phyloP scores from a whole-genome alignment of 2,888 invertebrate species.

The Oligia fasciuncula region DNA sequence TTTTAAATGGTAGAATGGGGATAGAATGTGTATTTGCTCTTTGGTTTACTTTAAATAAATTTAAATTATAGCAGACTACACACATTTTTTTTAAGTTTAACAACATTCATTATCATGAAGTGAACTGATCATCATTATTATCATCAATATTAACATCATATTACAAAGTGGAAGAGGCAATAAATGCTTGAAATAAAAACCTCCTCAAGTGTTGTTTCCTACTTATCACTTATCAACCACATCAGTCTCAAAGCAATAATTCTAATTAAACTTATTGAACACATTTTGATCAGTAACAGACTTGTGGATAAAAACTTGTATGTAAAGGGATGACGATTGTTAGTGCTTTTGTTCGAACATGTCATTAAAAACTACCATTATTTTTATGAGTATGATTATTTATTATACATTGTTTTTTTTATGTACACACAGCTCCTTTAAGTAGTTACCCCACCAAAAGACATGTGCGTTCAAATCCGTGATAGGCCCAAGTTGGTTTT shows the following conservation, averaged over 20 bases:
- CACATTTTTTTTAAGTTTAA: not conserved
- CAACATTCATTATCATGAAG: not conserved
- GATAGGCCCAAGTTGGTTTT: too few species aligned
- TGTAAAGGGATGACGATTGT: not conserved
- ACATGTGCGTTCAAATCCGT: too few species aligned
- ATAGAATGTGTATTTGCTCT: not conserved
- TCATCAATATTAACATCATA: not conserved
- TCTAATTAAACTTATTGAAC: not conserved
- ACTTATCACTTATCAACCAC: not conserved
- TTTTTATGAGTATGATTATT: not conserved
- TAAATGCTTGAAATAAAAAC: not conserved
- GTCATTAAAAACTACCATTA: not conserved
- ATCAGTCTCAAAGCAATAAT: not conserved
- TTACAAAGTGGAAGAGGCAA: not conserved
- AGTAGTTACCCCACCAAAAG: too few species aligned
- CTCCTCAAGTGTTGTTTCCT: not conserved
- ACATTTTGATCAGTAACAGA: not conserved
- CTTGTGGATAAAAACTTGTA: not conserved
- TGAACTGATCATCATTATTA: not conserved
- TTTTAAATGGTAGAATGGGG: not conserved
- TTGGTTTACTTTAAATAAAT: not conserved
- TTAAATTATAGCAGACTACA: too few species aligned
- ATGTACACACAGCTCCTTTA: too few species aligned
- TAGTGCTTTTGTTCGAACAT: not conserved
- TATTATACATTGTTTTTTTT: too few species aligned